phyloP scores from a whole-genome alignment of 2,797 vertebrate species.

The Xiphorhynchus erythropygius region DNA sequence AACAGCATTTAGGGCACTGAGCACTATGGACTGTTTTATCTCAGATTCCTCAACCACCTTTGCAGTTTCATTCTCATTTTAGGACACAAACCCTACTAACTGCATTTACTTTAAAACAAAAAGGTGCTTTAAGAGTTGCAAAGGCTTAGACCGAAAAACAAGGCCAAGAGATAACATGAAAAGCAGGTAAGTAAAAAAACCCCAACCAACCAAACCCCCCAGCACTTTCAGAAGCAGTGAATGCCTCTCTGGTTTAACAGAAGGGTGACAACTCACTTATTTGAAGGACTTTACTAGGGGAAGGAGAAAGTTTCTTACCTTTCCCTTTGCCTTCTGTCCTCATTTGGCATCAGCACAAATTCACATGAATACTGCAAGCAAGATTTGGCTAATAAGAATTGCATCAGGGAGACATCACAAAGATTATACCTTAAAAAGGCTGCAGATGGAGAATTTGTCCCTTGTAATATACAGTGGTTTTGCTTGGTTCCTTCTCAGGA shows the following conservation, averaged over 20 bases:
- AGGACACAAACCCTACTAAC: background rate
- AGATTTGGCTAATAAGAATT: background rate
- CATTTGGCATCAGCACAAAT: background rate
- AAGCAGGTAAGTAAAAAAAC: background rate
- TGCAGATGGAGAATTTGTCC: background rate
- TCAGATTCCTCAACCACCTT: background rate
- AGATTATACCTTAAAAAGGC: background rate
- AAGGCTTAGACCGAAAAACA: background rate
- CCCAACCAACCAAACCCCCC: fast-evolving
- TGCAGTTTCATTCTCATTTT: background rate
- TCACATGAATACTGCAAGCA: background rate
- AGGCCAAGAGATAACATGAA: background rate
- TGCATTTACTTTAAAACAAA: background rate
- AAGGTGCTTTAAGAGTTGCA: background rate
- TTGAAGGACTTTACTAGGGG: background rate
- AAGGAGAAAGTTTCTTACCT: background rate
- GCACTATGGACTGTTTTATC: background rate
- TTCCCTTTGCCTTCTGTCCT: background rate
- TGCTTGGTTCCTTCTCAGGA: background rate
- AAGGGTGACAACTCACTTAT: background rate
- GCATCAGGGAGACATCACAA: background rate
- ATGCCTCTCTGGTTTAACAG: background rate
- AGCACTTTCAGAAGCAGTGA: background rate
- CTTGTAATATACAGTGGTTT: fast-evolving
- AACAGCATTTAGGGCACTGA: background rate